A percentile compares a stretch with the other conserved stretches of the same genome.
Evolutionary conservation across 2,888 invertebrate genomes (phyloP).

Genomic region (Macrophya annulata): DNA sequence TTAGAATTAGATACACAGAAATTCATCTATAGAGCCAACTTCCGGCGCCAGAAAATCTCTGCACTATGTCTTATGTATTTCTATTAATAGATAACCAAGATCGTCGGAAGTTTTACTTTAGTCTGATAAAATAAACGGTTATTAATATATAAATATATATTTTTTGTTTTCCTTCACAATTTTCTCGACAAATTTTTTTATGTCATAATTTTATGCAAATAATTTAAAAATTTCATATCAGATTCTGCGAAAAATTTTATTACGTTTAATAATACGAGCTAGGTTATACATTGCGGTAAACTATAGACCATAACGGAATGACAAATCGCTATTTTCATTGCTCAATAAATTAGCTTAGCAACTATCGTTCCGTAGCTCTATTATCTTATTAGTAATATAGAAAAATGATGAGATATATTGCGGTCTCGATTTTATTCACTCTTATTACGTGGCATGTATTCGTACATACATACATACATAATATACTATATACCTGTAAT

Average conservation of each 20-base stretch:
- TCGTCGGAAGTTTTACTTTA: background rate
- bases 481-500: too few relatives aligned
- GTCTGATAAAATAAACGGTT: background rate
- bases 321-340: slow-evolving; percentile 28
- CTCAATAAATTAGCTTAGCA: slow-evolving; percentile 21
- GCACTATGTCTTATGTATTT: background rate
- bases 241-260: background rate
- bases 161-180: too few relatives aligned
- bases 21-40: slow-evolving; percentile 10
- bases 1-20: background rate
- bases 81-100: slow-evolving; percentile 32
- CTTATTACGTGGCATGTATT: background rate
- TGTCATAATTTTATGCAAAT: too few relatives aligned
- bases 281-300: background rate
- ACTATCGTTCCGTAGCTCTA: background rate
- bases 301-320: background rate
- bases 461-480: background rate
- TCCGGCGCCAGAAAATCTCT: slow-evolving; percentile 31
- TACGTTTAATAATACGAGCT: slow-evolving; percentile 17
- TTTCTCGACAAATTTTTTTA: too few relatives aligned
- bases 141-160: too few relatives aligned
- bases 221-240: too few relatives aligned
- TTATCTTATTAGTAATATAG: background rate
- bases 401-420: background rate
- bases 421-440: background rate